Evolutionary conservation across 2,888 invertebrate genomes (phyloP).

Genomic region (Sphaerophoria rueppellii): DNA sequence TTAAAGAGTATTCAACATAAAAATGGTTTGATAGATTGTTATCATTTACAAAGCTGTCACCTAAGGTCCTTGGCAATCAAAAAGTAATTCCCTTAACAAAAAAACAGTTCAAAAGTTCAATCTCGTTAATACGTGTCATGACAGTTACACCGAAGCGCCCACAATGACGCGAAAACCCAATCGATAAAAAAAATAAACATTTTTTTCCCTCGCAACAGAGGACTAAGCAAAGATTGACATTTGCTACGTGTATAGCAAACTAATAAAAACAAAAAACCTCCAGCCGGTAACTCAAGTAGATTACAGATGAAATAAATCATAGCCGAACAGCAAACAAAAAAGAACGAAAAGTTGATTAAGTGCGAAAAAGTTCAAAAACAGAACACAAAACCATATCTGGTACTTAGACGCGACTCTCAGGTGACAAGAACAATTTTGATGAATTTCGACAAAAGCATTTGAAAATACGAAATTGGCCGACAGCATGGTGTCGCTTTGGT

Average conservation of each 20-base stretch:
- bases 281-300: slow-evolving; percentile 7
- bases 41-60: neutral
- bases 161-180: slow-evolving; percentile 25
- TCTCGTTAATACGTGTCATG: slow-evolving; percentile 7
- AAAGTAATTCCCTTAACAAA: slow-evolving; percentile 6
- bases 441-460: neutral
- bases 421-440: neutral
- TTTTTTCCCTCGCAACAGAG: neutral
- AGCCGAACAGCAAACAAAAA: neutral
- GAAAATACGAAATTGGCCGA: neutral
- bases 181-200: slow-evolving; percentile 15
- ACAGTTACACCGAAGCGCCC: neutral
- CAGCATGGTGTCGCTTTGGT: neutral
- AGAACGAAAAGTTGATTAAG: slow-evolving; percentile 15
- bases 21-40: neutral
- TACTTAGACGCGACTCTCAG: neutral
- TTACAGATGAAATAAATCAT: slow-evolving; percentile 24
- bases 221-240: neutral
- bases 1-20: slow-evolving; percentile 19
- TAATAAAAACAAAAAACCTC: slow-evolving; percentile 75
- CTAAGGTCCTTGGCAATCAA: neutral
- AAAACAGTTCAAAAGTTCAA: slow-evolving; percentile 9
- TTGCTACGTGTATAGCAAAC: slow-evolving; percentile 26
- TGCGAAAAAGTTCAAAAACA: slow-evolving; percentile 17
- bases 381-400: neutral